These are phyloP conservation scores for Sebastes minor DNA, from an alignment of 2,797 vertebrate genomes.

Conservation along the genomic window DNA sequence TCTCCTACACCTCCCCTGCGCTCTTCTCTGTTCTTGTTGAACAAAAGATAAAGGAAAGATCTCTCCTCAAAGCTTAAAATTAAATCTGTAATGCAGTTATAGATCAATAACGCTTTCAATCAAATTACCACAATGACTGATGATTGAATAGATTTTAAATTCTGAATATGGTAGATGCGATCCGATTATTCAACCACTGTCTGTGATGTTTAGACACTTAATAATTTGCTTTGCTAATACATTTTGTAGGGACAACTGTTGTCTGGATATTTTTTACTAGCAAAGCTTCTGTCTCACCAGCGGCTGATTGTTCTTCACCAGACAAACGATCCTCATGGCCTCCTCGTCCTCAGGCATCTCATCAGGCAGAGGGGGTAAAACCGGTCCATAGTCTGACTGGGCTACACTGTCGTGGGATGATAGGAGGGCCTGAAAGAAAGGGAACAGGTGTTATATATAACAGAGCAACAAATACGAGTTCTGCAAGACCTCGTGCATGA, in stretches of 20 bases:
- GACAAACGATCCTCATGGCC: constrained; percentile 90
- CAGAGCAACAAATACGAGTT: not conserved
- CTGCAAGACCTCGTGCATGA: not conserved
- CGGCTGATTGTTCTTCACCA: constrained; percentile 95
- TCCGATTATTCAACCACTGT: no score
- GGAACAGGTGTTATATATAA: not conserved
- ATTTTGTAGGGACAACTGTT: not conserved
- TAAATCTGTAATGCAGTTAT: not conserved
- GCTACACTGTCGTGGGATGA: constrained; percentile 90
- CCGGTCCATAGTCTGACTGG: constrained; percentile 88
- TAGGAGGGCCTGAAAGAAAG: constrained; percentile 85
- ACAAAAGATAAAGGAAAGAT: constrained; percentile 11
- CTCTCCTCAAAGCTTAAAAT: not conserved
- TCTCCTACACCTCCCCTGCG: constrained; percentile 9
- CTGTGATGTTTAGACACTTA: no score
- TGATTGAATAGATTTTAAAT: not conserved
- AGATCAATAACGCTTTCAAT: not conserved
- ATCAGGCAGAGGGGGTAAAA: constrained; percentile 87
- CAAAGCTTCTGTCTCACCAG: constrained; percentile 78
- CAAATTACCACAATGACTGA: not conserved
- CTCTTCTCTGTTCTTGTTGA: constrained; percentile 38
- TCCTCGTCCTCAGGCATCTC: constrained; percentile 89
- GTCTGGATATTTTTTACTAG: not conserved
- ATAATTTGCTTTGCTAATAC: no score
- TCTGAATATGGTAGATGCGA: no score